These are phyloP conservation scores for Ashinkailepas kermadecensis DNA, from an alignment of 2,888 invertebrate species.

Conservation along the genomic window DNA sequence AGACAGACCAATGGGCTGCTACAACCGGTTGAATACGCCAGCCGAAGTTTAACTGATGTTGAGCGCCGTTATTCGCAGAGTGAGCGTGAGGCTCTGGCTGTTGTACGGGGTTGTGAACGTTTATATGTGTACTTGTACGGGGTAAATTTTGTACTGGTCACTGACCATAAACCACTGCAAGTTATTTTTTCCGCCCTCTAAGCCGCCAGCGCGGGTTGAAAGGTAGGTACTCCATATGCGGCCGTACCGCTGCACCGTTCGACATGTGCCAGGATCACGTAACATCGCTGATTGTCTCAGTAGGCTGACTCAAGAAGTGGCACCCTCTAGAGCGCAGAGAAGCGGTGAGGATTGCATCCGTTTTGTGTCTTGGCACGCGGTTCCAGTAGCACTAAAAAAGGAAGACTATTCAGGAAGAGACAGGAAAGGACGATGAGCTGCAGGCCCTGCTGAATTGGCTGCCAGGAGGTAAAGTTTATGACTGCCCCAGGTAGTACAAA, in stretches of 20 bases:
- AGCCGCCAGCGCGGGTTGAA: no score
- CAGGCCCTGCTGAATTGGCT: background rate
- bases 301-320: background rate
- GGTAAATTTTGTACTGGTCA: no score
- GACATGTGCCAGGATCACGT: background rate
- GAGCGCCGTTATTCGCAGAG: no score
- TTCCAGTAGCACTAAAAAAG: background rate
- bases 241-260: background rate
- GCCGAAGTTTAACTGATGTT: no score
- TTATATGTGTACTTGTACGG: no score
- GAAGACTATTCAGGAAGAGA: background rate
- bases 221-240: background rate
- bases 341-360: background rate
- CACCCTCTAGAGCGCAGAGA: background rate
- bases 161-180: no score
- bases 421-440: background rate
- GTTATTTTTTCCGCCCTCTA: no score
- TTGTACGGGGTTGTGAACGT: no score
- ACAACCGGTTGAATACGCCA: no score
- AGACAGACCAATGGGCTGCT: no score
- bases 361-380: background rate
- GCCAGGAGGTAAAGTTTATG: background rate
- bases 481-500: background rate
- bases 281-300: background rate
- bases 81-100: no score